A percentile compares a stretch with the other conserved stretches of the same genome.
Conservation (phyloP, 2,888 invertebrate genomes). For the Protodeltote pygarga region DNA sequence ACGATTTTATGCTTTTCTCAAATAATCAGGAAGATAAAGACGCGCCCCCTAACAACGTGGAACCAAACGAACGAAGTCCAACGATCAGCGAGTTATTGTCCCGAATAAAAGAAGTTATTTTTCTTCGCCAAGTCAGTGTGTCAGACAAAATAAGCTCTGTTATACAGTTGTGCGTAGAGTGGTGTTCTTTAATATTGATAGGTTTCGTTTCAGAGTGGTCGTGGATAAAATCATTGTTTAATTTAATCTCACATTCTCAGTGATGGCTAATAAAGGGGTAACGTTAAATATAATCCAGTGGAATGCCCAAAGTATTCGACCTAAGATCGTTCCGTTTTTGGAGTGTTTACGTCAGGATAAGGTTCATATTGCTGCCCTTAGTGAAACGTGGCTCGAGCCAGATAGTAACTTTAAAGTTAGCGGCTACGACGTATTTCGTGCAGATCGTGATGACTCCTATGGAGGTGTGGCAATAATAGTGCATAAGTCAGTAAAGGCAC, state of each 20-base stretch:
- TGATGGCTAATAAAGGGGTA: neutral
- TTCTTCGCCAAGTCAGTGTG: neutral
- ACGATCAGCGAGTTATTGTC: neutral
- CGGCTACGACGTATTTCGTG: neutral
- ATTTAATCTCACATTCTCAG: neutral
- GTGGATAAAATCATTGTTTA: neutral
- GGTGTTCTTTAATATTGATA: neutral
- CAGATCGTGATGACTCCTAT: constrained; percentile 8
- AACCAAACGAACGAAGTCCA: neutral
- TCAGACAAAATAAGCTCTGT: neutral
- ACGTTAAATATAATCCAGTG: too few relatives aligned
- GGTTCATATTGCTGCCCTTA: constrained; percentile 2
- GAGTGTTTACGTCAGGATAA: neutral
- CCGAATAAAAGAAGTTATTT: neutral
- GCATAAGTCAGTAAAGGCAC: constrained; percentile 2
- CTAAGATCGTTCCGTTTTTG: neutral
- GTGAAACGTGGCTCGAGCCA: constrained; percentile 1
- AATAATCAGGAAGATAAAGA: neutral
- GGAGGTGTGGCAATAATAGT: constrained; percentile 8
- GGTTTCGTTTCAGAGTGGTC: neutral
- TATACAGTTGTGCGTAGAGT: neutral
- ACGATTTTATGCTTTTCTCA: neutral
- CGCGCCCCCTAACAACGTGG: neutral
- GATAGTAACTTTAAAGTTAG: neutral
- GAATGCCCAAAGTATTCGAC: neutral